Base-by-base conservation (phyloP, 2,888 invertebrate genomes). In the Archips xylosteana region DNA sequence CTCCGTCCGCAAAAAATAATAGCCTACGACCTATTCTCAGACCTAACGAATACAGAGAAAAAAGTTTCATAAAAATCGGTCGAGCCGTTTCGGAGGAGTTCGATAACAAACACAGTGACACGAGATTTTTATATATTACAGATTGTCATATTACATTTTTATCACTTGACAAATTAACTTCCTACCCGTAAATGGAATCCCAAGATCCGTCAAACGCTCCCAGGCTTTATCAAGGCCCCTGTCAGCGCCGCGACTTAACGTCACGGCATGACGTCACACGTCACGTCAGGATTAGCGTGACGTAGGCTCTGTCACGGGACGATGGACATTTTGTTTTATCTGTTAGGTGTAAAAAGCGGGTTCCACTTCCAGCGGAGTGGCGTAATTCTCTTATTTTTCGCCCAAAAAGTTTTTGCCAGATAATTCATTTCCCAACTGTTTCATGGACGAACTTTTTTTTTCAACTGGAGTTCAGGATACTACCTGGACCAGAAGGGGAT, bases 401-500 rank as follows among this genome's bases (percentile, higher is more conserved):
- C 23, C 23, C 23, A 23, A 23, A 23, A 23, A 1, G 1, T 23
- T 23, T 23, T 23, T 23, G 1, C 23, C 23, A 23, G 0, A 23
- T 23, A 1, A 23, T 23, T 23, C 23, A 23, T 23, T 23, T 23
- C 23, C 23, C 23, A 23, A 23, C 1, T 23, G 1, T 23, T 23
- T 23, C 1, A 23, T 23, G 23, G 23, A 23, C 23, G 23, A 23
- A 23, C 23, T 23, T 23, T 23, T 23, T 23, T 23, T 23, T 23
- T 23, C 0, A 23, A 23, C 23, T 23, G 23, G 23, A 1, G 0
- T 23, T 23, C 23, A 23, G 23, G 23, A 23, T 23, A 23, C 23
- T 23, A 23, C 12, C 85, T 97, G 76, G 95, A 95, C 1, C 95
- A 96, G 78, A 97, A 97, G 82, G 96, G 95, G 2, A 96, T 97